Base-by-base conservation (phyloP, 2,888 invertebrate genomes). In the Rhimphoctona megacephalus region DNA sequence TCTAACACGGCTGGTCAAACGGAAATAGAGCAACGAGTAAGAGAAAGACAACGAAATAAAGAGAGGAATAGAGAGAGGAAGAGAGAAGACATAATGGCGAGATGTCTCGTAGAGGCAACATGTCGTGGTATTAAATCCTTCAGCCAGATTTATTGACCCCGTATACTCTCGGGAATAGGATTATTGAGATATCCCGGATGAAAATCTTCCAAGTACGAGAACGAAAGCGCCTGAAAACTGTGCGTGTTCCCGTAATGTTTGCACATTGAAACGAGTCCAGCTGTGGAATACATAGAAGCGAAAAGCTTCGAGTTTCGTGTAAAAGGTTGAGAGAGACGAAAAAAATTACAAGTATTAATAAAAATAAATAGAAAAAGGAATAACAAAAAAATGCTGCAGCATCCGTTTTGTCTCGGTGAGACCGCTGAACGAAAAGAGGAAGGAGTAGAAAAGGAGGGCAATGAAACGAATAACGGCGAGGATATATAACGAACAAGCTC, bases 401-500 rank as follows among this genome's bases (percentile, higher is more conserved):
- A 86, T 82, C 79, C 80, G 69, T 70, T 76, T 82, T 82, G 82
- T 82, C 57, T 81, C 46, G 64, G 46, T 14, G 74, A 69, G 67
- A 81, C 54, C 49, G 67, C 43, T 64, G 61, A 8, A 69, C 33
- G 49, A 49, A 46, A 33, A 78, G 61, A 69, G 52, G 39, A 81
- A 39, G 52, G 25, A 61, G 61, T 64, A 57, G 33, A 77, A 80
- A 79, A 85, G 77, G 85, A 85, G 86, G 83, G 82, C 81, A 88
- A 66, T 79, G 83, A 81, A 81, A 88, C 83, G 87, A 82, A 81
- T 81, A 88, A 83, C 82, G 74, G 83, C 82, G 79, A 52, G 77
- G 72, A 85, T 76, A 78, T 69, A 72, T 77, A 83, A 81, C 83
- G 67, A 83, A 81, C 83, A 88, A 72, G 81, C 78, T 85, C 81